Conservation (phyloP, 2,113 vertebrate species). For the Ivindomyrus marchei region DNA sequence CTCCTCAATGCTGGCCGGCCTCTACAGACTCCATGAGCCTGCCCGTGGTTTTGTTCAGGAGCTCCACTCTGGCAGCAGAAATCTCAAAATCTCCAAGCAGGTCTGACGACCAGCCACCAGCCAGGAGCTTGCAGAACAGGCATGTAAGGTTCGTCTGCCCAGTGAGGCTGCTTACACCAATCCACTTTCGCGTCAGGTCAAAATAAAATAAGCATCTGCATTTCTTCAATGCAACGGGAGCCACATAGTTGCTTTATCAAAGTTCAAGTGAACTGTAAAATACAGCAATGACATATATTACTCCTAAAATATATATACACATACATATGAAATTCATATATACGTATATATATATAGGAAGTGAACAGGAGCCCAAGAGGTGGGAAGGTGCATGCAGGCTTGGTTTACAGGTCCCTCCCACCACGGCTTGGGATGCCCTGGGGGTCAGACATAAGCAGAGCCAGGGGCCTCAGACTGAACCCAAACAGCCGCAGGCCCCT, state of each 20-base stretch:
- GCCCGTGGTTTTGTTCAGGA: background rate
- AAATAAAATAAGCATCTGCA: background rate
- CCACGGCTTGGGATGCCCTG: constrained; percentile 38
- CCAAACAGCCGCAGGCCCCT: constrained; percentile 45
- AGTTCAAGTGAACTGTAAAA: constrained; percentile 52
- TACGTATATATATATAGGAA: constrained; percentile 22
- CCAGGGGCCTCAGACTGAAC: constrained; percentile 25
- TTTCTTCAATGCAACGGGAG: constrained; percentile 11
- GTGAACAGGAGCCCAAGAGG: constrained; percentile 27
- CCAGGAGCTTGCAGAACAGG: background rate
- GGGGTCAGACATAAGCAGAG: constrained; percentile 49
- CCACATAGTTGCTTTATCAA: constrained; percentile 39
- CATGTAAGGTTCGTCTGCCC: background rate
- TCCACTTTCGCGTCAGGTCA: background rate
- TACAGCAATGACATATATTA: constrained; percentile 12
- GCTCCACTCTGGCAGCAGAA: background rate
- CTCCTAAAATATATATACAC: background rate
- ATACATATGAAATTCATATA: constrained; percentile 24
- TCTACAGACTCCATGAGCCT: background rate
- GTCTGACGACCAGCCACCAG: background rate
- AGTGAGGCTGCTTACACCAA: background rate
- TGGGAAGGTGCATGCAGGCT: constrained; percentile 48
- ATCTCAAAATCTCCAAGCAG: background rate
- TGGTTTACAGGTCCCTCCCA: constrained; percentile 40
- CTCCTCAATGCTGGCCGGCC: constrained; percentile 1